phyloP scores from a whole-genome alignment of 2,797 vertebrate genomes.

The Thaleichthys pacificus region DNA sequence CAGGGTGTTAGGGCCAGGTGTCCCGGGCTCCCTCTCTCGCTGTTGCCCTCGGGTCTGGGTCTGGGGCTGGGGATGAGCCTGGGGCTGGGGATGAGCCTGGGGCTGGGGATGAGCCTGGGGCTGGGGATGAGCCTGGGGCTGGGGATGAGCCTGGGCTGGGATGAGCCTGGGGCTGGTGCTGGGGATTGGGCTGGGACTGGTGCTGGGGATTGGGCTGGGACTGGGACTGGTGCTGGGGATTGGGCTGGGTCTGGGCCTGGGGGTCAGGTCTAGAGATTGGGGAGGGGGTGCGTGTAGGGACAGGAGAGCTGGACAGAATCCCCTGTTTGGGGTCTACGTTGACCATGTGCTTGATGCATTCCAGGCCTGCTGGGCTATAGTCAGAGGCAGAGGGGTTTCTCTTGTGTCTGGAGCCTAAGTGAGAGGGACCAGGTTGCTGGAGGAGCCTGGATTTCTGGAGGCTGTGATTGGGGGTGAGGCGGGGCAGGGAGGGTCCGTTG shows the following conservation, averaged over 20 bases:
- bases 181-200: conserved; percentile 41
- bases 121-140: conserved; percentile 47
- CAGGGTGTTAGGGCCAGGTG: conserved; percentile 64
- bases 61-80: conserved; percentile 50
- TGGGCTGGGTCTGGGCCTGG: conserved; percentile 39
- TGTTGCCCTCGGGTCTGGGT: conserved; percentile 55
- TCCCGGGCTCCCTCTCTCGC: conserved; percentile 61
- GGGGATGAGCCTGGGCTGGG: conserved; percentile 47
- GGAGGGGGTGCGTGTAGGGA: conserved; percentile 62
- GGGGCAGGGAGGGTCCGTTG: conserved; percentile 67
- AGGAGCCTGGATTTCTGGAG: conserved; percentile 81
- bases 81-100: conserved; percentile 17
- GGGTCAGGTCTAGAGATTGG: conserved; percentile 58
- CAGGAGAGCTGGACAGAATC: conserved; percentile 57
- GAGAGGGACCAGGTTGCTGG: conserved; percentile 72
- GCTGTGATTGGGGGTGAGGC: conserved; percentile 71
- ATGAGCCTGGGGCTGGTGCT: conserved; percentile 44
- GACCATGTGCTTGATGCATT: conserved; percentile 92
- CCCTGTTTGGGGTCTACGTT: conserved; percentile 81
- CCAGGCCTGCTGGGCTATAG: conserved; percentile 87
- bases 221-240: conserved; percentile 18
- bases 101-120: conserved; percentile 56
- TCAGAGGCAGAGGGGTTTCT: conserved; percentile 80
- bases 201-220: conserved; percentile 49
- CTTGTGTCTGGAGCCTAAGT: conserved; percentile 72